Evolutionary conservation across 2,797 vertebrate genomes (phyloP), one percentile per base, ranked within the genome.

Genomic region (Vipera ursinii): DNA sequence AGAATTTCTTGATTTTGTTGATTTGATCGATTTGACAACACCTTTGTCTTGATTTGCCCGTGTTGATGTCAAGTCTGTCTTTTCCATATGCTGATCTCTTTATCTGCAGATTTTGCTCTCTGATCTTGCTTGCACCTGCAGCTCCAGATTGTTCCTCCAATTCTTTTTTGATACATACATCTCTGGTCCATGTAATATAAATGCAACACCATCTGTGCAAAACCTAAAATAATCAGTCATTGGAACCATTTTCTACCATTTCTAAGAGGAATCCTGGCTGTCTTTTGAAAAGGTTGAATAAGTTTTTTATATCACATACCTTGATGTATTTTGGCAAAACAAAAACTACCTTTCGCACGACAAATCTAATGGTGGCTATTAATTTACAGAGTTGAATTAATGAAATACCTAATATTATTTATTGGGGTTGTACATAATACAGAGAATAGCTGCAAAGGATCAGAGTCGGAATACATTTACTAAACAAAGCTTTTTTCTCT

Each of bases 321-420:
- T 69, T 32, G 65, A 69, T 2, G 13, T 69, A 32, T 32, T 69
- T 15, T 69, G 65, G 13, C 65, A 69, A 69, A 44, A 82, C 20
- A 82, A 82, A 78, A 78, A 1, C 38, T 20, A 48, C 3, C 17
- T 44, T 78, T 44, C 44, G 6, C 44, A 3, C 0, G 17, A 63
- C 12, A 60, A n/a, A 91, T n/a, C 9, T 63, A 88, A 91, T 92
- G 86, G 86, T 57, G 26, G 53, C 89, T 87, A 69, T 65, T 73
- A 48, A 90, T 12, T 60, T 90, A 78, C 32, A 78, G 63, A 60
- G 14, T 55, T 87, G 63, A 91, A 87, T 92, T 91, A 94, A 91
- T 87, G n/a, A 91, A 14, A 57, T 13, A 57, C 22, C 32, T 59
- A 85, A 91, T 78, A 56, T 44, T 92, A 88, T 91, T 94, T 94